Evolutionary conservation across 2,797 vertebrate species (phyloP).

Genomic region (Gastrophryne carolinensis): DNA sequence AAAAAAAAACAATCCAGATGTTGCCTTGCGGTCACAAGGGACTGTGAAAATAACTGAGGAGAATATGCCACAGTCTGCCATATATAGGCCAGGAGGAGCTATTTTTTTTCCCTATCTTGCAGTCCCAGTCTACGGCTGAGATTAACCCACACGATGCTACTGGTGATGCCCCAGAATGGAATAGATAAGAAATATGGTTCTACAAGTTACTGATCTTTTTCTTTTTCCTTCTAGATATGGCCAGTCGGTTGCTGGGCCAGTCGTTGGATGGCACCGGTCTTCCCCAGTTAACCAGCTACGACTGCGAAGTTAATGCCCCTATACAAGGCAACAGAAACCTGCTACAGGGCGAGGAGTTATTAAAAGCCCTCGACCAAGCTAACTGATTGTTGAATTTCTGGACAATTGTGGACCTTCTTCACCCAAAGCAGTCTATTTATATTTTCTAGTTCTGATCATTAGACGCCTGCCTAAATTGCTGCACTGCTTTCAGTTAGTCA

Average conservation of each 20-base stretch:
- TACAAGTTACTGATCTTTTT: slow-evolving; percentile 27
- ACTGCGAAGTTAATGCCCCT: slow-evolving; percentile 97
- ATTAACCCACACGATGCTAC: too few species aligned
- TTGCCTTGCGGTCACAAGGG: neutral
- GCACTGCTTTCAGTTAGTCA: slow-evolving; percentile 75
- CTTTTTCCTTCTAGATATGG: slow-evolving; percentile 76
- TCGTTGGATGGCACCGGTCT: slow-evolving; percentile 81
- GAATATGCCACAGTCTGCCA: too few species aligned
- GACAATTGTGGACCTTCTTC: slow-evolving; percentile 83
- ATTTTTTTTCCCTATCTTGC: too few species aligned
- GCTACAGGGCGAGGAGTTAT: slow-evolving; percentile 95
- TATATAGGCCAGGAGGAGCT: too few species aligned
- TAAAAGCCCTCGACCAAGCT: slow-evolving; percentile 94
- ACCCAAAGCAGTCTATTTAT: slow-evolving; percentile 83
- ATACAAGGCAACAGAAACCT: slow-evolving; percentile 91
- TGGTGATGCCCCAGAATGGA: too few species aligned
- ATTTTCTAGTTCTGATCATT: slow-evolving; percentile 83
- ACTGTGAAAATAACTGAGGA: neutral
- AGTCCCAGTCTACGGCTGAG: too few species aligned
- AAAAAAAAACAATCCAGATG: too few species aligned
- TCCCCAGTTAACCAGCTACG: slow-evolving; percentile 92
- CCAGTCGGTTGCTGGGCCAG: slow-evolving; percentile 83
- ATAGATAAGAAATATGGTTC: too few species aligned
- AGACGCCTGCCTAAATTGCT: slow-evolving; percentile 77
- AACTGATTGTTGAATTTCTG: slow-evolving; percentile 85